phyloP scores from a whole-genome alignment of 2,888 invertebrate genomes.

The Archaeoteleia sp. region DNA sequence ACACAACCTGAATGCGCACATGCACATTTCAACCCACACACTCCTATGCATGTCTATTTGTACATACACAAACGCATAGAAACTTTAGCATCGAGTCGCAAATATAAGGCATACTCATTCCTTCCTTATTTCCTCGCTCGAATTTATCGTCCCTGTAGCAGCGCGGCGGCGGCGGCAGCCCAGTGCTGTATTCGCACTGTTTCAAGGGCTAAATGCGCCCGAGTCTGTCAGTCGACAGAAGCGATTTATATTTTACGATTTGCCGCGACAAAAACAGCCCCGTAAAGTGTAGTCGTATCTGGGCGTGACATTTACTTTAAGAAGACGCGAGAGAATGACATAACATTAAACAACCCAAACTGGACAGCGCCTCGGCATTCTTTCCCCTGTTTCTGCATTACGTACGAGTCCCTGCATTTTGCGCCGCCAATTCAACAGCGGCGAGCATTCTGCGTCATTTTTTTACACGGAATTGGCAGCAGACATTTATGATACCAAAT shows the following conservation, averaged over 20 bases:
- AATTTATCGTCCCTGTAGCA: constrained; percentile 24
- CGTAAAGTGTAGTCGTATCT: constrained; percentile 16
- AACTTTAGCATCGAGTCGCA: too few relatives aligned
- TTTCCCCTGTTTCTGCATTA: constrained; percentile 11
- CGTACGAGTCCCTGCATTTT: constrained; percentile 6
- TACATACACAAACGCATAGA: too few relatives aligned
- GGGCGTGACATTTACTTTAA: constrained; percentile 35
- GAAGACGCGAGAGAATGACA: constrained; percentile 16
- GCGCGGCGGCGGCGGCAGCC: not conserved
- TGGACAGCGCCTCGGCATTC: constrained; percentile 9
- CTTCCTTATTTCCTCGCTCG: constrained; percentile 17
- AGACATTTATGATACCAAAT: too few relatives aligned
- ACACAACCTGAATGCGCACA: too few relatives aligned
- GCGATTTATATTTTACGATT: constrained; percentile 42
- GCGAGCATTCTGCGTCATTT: too few relatives aligned
- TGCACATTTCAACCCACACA: too few relatives aligned
- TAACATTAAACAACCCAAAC: constrained; percentile 13
- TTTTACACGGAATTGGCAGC: too few relatives aligned
- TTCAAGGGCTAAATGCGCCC: constrained; percentile 15
- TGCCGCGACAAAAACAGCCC: constrained; percentile 22
- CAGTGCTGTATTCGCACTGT: constrained; percentile 20
- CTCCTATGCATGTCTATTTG: too few relatives aligned
- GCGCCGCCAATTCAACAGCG: not conserved
- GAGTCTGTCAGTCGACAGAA: constrained; percentile 27
- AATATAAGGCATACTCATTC: not conserved